Conservation (phyloP, 2,888 invertebrate genomes). For the Rhopalosiphum nymphaeae region DNA sequence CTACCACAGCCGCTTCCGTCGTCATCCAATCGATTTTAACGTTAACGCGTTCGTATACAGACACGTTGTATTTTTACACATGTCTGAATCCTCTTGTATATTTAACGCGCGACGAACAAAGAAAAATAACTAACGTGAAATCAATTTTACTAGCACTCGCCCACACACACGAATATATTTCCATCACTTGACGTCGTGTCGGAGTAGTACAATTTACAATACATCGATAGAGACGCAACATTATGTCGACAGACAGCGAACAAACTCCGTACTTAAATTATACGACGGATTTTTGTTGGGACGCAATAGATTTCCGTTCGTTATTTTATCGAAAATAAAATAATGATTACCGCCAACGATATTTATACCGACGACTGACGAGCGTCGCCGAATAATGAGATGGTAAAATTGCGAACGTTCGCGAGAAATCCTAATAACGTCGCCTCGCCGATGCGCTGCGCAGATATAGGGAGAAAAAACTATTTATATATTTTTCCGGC, state of each 20-base stretch:
- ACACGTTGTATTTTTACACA: not conserved
- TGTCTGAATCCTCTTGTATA: not conserved
- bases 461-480: not conserved
- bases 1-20: not conserved
- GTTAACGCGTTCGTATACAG: not conserved
- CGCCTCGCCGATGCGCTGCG: not conserved
- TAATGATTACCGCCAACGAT: not conserved
- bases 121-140: not conserved
- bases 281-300: not conserved
- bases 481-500: not conserved
- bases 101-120: not conserved
- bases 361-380: not conserved
- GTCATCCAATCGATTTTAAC: not conserved
- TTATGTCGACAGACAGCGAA: not conserved
- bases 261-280: not conserved
- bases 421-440: conserved; percentile 13
- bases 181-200: not conserved
- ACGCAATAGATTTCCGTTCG: not conserved
- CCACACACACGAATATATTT: not conserved
- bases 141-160: not conserved
- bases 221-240: not conserved
- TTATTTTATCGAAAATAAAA: conserved; percentile 6
- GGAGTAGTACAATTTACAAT: not conserved
- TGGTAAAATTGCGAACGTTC: conserved; percentile 10
- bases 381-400: not conserved